These are phyloP conservation scores for Aspidoscelis tigris DNA, from an alignment of 2,113 vertebrate genomes.

Conservation along the genomic window DNA sequence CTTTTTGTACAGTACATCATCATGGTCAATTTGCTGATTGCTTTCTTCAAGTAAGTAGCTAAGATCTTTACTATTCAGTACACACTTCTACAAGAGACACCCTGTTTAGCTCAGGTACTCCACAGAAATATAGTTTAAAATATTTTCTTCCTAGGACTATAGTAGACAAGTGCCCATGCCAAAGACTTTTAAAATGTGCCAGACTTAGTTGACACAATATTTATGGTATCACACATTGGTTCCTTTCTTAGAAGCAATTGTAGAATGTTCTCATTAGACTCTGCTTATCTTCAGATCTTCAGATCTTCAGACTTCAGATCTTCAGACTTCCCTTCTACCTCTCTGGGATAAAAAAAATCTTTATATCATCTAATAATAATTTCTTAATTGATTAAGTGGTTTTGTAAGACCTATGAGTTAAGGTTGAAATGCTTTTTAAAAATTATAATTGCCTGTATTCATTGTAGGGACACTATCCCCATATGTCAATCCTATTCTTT, in stretches of 20 bases:
- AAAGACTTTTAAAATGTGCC: background rate
- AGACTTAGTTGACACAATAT: background rate
- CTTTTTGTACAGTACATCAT: conserved; percentile 98
- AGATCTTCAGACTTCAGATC: background rate
- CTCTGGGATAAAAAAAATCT: background rate
- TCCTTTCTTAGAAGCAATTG: background rate
- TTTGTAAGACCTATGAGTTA: background rate
- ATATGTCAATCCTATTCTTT: background rate
- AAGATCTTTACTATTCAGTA: accelerated
- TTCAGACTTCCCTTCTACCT: background rate
- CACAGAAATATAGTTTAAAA: background rate
- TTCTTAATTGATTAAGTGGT: background rate
- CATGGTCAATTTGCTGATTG: conserved; percentile 97
- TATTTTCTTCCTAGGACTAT: background rate
- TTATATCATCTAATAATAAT: background rate
- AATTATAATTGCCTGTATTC: background rate
- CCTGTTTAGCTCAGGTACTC: background rate
- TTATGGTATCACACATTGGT: background rate
- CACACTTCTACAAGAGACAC: background rate
- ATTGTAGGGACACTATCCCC: background rate
- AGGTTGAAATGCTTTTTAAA: background rate
- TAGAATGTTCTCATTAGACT: background rate
- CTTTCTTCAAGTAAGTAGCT: conserved; percentile 93
- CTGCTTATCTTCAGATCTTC: background rate
- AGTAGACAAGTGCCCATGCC: background rate